Evolutionary conservation across 2,888 invertebrate species (phyloP), one percentile per base, ranked within the genome.

Genomic region (Eupithecia dodoneata): DNA sequence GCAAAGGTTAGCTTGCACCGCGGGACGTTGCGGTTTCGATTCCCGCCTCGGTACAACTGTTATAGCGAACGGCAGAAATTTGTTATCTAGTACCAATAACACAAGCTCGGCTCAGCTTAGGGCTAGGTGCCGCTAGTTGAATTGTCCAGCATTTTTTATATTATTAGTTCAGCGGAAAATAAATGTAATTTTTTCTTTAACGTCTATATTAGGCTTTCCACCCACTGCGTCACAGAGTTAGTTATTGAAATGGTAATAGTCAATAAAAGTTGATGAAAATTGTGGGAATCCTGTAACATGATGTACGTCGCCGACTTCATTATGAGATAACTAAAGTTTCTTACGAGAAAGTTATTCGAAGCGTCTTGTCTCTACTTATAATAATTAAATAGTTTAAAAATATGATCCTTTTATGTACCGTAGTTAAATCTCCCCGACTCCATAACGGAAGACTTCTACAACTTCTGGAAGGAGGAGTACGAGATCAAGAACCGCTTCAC

Each of bases 381-480:
- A 55, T 55, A 15, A 49, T 0, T 30, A 18, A 30, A 30, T 30
- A 30, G 30, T 63, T 63, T 30, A 3, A 10, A 63, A 63, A 30
- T 30, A 2, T 1, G 7, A 65, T 1, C 13, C 1, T 41, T 6
- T 41, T 42, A 15, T 42, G 6, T 41, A 6, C 69, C 44, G 30
- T 44, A 69, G 69, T 45, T 69, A 18, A 44, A 69, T n/a, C 69
- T 69, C n/a, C 69, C 69, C 9, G 69, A 42, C 45, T 69, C 69
- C 52, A 72, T 76, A 15, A n/a, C 52, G 3, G 65, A 77, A 12
- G 92, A 92, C 63, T 89, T 92, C 81, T 82, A 80, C 76, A 90
- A 91, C 81, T 92, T 90, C 85, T 92, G 92, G 92, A 89, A 86
- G 74, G 88, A 87, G 6, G 91, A 82, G 52, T 87, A 87, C 55